Evolutionary conservation across 2,888 invertebrate species (phyloP), one percentile per base, ranked within the genome.

Genomic region (Eupsilia transversa): DNA sequence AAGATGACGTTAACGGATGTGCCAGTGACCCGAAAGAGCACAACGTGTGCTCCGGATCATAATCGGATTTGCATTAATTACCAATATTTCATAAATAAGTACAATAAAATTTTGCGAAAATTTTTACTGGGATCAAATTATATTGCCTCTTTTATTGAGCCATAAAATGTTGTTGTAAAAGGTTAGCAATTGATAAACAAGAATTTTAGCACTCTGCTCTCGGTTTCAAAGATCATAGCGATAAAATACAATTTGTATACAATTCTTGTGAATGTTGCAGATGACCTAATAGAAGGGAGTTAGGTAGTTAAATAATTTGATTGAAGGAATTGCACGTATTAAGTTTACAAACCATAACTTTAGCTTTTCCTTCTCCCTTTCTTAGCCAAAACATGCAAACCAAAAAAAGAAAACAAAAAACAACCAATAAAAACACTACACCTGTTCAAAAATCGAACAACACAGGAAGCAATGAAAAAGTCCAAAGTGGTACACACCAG

Each of bases 401-500:
- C 6, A 54, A 49, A 82, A 72, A 66, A 38, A 1, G 1, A 9
- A 74, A 57, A 35, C 23, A n/a, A 52, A 54, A 67, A 68, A 66
- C 63, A 60, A 14, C 43, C 30, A 63, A 84, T 38, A 73, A 84
- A 84, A 84, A 72, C 41, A 61, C 82, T 27, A 70, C 82, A 85
- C 82, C 72, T 74, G 79, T 77, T 72, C 52, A 78, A 80, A 86
- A 82, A 80, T 77, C 69, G 67, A 82, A 82, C 61, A 72, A 83
- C 69, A 81, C 74, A 83, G 87, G 86, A 86, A 86, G 83, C 86
- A 85, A 84, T 83, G 74, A 86, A 87, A 85, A 77, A 83, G 87
- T 61, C 77, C 83, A 60, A 79, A 85, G 85, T 75, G 86, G 87
- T 74, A 71, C 74, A 79, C 68, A 89, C 65, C 85, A 79, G 74